A percentile compares a stretch with the other conserved stretches of the same genome.
These are phyloP conservation scores for Seira musarum DNA, from an alignment of 2,888 invertebrate species.

Conservation along the genomic window DNA sequence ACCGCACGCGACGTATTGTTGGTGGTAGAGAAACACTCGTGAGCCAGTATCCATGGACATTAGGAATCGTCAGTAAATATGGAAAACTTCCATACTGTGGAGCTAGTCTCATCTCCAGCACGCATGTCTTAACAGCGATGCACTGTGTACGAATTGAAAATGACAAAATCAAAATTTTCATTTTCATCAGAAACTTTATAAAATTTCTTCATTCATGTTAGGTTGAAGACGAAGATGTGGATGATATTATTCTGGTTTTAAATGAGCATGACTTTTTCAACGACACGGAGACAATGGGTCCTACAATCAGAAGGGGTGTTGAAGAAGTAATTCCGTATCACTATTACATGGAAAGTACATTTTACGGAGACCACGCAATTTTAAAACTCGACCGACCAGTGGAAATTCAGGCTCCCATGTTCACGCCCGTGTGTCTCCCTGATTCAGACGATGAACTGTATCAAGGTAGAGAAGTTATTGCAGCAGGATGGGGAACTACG, in stretches of 20 bases:
- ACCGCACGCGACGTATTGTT: slow-evolving; percentile 62
- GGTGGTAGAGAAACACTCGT: slow-evolving; percentile 66
- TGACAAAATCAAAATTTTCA: background rate
- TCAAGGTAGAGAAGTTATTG: slow-evolving; percentile 65
- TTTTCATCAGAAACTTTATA: slow-evolving; percentile 7
- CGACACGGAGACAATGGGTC: slow-evolving; percentile 61
- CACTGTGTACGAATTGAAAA: slow-evolving; percentile 78
- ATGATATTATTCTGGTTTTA: slow-evolving; percentile 65
- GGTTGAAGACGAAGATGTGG: slow-evolving; percentile 59
- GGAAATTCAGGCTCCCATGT: slow-evolving; percentile 54
- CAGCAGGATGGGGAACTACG: slow-evolving; percentile 67
- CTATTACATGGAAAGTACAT: slow-evolving; percentile 67
- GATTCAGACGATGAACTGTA: slow-evolving; percentile 43
- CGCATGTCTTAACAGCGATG: slow-evolving; percentile 82
- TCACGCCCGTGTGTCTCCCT: slow-evolving; percentile 67
- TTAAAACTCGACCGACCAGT: slow-evolving; percentile 63
- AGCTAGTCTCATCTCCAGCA: slow-evolving; percentile 82
- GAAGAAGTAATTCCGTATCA: slow-evolving; percentile 66
- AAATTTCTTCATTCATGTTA: slow-evolving; percentile 4
- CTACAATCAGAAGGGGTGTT: slow-evolving; percentile 58
- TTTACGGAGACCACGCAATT: slow-evolving; percentile 67
- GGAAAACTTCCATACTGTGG: slow-evolving; percentile 81
- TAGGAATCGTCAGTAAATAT: slow-evolving; percentile 63
- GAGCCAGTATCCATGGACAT: slow-evolving; percentile 68
- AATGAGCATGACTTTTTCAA: slow-evolving; percentile 68